Base-by-base conservation (phyloP, 2,113 vertebrate genomes). In the Pipra filicauda region DNA sequence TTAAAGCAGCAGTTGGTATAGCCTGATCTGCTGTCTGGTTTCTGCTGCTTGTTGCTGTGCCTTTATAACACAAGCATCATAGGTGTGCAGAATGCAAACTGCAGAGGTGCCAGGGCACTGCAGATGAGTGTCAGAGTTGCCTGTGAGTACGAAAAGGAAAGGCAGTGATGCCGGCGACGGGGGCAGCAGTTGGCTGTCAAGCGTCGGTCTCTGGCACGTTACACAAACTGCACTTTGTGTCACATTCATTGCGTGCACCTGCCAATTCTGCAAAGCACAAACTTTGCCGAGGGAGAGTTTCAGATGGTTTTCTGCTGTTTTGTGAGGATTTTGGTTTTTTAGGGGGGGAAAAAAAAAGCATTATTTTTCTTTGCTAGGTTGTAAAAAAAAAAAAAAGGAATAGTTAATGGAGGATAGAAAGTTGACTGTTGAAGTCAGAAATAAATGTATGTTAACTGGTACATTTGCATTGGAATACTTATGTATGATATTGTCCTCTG, bases 151-250 rank as follows among this genome's bases (percentile, higher is more conserved):
- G 2, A 18, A n/a, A 31, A n/a, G 80, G 21, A 69, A 48, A 39
- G 57, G 71, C 41, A 70, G 66, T 0, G 2, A 23, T 19, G 73
- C 58, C 0, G 0, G 3, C 23, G 24, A 31, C 0, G 2, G 48
- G 72, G 82, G 74, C 72, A 91, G 81, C 41, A 14, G 67, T 57
- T 54, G 67, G 46, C 71, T 79, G n/a, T 35, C 92, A 76, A 22
- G 44, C 44, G 20, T 70, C 0, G 1, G 17, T 51, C 94, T 37
- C 52, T 8, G 3, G 54, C 64, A 59, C 1, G 0, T 62, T 37
- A 67, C 20, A n/a, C 44, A 66, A 30, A 48, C 61, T 35, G 48
- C 4, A 4, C 54, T 69, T 27, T 14, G 48, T 46, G 70, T 85
- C 46, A 24, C 52, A 4, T 41, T 37, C 33, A 6, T 83, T 73